phyloP scores from a whole-genome alignment of 2,797 vertebrate genomes.

The Dipus sagitta region DNA sequence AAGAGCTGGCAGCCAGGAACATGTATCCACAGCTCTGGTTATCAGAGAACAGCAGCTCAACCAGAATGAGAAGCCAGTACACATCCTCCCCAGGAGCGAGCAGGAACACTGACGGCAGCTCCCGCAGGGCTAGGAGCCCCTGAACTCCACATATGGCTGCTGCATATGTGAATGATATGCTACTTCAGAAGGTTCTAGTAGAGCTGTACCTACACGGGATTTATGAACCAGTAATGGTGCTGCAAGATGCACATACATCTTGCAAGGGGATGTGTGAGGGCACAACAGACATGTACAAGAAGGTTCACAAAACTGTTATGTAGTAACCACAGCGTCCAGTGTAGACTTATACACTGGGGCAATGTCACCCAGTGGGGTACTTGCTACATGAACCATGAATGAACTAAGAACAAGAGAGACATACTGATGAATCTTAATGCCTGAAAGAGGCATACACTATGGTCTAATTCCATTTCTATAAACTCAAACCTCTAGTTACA shows the following conservation, averaged over 20 bases:
- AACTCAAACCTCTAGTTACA: background rate
- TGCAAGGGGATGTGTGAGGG: background rate
- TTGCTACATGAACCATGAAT: background rate
- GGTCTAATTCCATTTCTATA: background rate
- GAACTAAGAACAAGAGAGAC: background rate
- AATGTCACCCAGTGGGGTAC: background rate
- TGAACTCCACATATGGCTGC: background rate
- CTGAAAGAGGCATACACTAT: background rate
- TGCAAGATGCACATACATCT: background rate
- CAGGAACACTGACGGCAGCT: background rate
- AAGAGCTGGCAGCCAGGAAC: background rate
- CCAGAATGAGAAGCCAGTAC: background rate
- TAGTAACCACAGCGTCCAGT: background rate
- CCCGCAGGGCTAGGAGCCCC: background rate
- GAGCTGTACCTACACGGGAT: background rate
- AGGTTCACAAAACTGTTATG: background rate
- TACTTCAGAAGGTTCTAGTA: background rate
- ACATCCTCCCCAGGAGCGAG: background rate
- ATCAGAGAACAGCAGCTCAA: background rate
- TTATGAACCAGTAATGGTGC: background rate
- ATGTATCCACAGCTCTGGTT: background rate
- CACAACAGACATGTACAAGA: background rate
- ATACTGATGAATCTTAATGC: background rate
- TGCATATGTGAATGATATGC: background rate
- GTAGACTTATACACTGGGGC: background rate